Evolutionary conservation across 2,888 invertebrate genomes (phyloP).

Genomic region (Pollenia labialis): DNA sequence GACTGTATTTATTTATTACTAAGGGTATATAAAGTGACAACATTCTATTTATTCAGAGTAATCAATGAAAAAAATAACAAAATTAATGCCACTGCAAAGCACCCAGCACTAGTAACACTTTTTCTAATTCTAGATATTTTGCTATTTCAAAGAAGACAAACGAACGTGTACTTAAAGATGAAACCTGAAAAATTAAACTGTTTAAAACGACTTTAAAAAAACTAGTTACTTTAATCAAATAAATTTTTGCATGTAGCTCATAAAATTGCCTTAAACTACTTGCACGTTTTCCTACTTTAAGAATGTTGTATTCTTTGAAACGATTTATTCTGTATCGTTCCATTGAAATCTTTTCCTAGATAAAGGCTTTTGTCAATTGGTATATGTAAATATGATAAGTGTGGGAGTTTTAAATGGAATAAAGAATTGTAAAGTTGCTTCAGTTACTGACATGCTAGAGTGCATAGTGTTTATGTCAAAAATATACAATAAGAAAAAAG

Average conservation of each 20-base stretch:
- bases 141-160: too few species aligned
- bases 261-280: not conserved
- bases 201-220: too few species aligned
- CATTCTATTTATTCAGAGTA: not conserved
- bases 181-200: too few species aligned
- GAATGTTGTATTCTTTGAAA: not conserved
- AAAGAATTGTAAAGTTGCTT: slow-evolving; percentile 34
- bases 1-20: too few species aligned
- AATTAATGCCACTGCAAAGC: not conserved
- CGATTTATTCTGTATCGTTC: not conserved
- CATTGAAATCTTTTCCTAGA: slow-evolving; percentile 1
- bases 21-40: not conserved
- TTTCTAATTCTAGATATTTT: not conserved
- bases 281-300: not conserved
- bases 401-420: slow-evolving; percentile 58
- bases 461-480: not conserved
- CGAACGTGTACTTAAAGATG: too few species aligned
- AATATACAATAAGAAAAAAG: not conserved
- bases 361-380: slow-evolving; percentile 42
- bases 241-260: slow-evolving; percentile 7
- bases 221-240: not conserved
- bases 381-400: slow-evolving; percentile 50
- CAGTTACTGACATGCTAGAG: slow-evolving; percentile 28
- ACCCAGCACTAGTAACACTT: not conserved
- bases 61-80: not conserved